Evolutionary conservation across 2,797 vertebrate genomes (phyloP).

Genomic region (Sebastes iracundus): DNA sequence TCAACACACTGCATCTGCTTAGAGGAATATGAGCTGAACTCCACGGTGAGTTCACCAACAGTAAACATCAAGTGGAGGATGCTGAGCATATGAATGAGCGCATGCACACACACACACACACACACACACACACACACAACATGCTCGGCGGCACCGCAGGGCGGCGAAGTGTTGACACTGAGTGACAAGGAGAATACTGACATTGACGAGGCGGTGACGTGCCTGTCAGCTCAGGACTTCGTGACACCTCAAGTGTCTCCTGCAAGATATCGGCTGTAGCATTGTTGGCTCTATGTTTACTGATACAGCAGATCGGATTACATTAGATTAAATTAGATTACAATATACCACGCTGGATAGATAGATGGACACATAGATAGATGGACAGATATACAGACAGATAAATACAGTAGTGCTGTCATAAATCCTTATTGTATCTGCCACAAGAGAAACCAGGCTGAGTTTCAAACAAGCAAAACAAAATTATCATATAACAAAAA

Average conservation of each 20-base stretch:
- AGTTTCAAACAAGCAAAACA: constrained; percentile 16
- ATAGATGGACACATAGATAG: not conserved
- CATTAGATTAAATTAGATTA: not conserved
- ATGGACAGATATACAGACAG: not conserved
- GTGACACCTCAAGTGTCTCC: constrained; percentile 13
- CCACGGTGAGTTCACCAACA: constrained; percentile 16
- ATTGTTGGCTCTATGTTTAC: not conserved
- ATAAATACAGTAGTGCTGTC: not conserved
- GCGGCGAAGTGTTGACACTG: constrained; percentile 9
- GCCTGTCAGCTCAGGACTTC: constrained; percentile 23
- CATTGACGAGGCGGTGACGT: constrained; percentile 41
- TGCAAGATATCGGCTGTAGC: constrained; percentile 7
- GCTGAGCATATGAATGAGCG: constrained; percentile 50
- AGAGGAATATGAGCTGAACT: constrained; percentile 15
- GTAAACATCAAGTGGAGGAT: constrained; percentile 38
- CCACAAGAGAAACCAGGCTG: not conserved
- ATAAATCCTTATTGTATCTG: not conserved
- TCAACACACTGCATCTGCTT: constrained; percentile 7
- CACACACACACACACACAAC: not conserved
- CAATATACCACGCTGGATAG: not conserved
- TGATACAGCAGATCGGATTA: not conserved
- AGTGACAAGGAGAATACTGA: constrained; percentile 56
- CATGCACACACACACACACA: not conserved
- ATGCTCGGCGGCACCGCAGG: not conserved
- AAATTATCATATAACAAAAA: constrained; percentile 34